phyloP scores from a whole-genome alignment of 1,140 invertebrate species.

The Drosophila kepulauana region DNA sequence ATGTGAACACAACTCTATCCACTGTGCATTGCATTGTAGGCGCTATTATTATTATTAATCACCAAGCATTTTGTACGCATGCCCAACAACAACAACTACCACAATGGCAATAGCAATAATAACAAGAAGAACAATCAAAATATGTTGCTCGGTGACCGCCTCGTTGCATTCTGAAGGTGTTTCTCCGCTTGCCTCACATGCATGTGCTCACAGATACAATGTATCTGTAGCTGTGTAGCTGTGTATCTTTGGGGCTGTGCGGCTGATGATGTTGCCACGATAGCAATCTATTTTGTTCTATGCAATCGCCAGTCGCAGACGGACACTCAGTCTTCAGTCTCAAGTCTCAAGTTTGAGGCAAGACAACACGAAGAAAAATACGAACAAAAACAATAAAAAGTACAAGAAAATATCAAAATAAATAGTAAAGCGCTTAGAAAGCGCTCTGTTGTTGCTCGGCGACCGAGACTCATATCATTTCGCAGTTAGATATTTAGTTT shows the following conservation, averaged over 20 bases:
- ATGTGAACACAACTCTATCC: conserved; percentile 22
- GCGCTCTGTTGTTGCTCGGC: conserved; percentile 9
- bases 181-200: conserved; percentile 47
- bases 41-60: conserved; percentile 84
- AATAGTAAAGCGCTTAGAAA: conserved; percentile 65
- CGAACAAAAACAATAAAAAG: conserved; percentile 28
- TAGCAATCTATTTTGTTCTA: conserved; percentile 84
- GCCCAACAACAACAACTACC: conserved; percentile 60
- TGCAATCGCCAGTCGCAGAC: conserved; percentile 60
- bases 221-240: conserved; percentile 8
- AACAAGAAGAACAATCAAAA: conserved; percentile 58
- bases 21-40: conserved; percentile 64
- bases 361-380: conserved; percentile 24
- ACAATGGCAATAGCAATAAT: conserved; percentile 51
- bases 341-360: conserved; percentile 26
- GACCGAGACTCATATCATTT: conserved; percentile 65
- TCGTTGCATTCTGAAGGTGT: conserved; percentile 82
- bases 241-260: conserved; percentile 58
- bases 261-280: conserved; percentile 82
- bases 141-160: conserved; percentile 73
- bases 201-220: conserved; percentile 4
- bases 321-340: conserved; percentile 29
- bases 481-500: conserved; percentile 44
- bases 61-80: conserved; percentile 83
- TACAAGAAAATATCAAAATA: conserved; percentile 40